Evolutionary conservation across 2,888 invertebrate species (phyloP).

Genomic region (Metacarcinus magister): DNA sequence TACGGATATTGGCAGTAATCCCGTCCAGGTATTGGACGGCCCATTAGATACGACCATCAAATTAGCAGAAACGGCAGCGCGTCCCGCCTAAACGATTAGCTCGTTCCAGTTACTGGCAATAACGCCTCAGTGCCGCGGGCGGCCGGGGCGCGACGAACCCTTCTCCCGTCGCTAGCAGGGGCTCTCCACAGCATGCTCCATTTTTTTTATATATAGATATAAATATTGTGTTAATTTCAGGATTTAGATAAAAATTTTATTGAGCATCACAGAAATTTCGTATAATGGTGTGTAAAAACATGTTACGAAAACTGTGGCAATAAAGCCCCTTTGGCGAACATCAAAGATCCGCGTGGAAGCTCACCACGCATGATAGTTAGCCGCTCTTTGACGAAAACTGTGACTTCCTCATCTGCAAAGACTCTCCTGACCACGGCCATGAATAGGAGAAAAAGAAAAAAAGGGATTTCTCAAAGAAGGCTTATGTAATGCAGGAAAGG

Average conservation of each 20-base stretch:
- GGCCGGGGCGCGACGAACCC: background rate
- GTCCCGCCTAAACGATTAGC: slow-evolving; percentile 65
- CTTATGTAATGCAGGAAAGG: background rate
- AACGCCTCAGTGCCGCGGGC: slow-evolving; percentile 14
- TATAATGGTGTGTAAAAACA: background rate
- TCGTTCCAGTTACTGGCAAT: slow-evolving; percentile 29
- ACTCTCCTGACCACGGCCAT: background rate
- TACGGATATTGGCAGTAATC: slow-evolving; percentile 63
- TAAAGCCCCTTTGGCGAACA: background rate
- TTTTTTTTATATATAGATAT: background rate
- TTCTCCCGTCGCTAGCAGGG: background rate
- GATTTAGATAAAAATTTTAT: background rate
- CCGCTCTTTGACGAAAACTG: background rate
- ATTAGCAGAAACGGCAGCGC: slow-evolving; percentile 58
- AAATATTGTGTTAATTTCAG: background rate
- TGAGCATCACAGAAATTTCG: slow-evolving; percentile 7
- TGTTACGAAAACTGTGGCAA: background rate
- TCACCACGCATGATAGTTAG: background rate
- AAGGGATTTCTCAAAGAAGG: background rate
- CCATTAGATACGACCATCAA: slow-evolving; percentile 65
- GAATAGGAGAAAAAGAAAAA: background rate
- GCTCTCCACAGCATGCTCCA: background rate
- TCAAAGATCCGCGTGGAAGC: background rate
- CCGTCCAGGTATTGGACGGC: slow-evolving; percentile 52
- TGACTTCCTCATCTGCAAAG: background rate